These are phyloP conservation scores for Acanthosepion lycidas DNA, from an alignment of 2,888 invertebrate species.

Conservation along the genomic window DNA sequence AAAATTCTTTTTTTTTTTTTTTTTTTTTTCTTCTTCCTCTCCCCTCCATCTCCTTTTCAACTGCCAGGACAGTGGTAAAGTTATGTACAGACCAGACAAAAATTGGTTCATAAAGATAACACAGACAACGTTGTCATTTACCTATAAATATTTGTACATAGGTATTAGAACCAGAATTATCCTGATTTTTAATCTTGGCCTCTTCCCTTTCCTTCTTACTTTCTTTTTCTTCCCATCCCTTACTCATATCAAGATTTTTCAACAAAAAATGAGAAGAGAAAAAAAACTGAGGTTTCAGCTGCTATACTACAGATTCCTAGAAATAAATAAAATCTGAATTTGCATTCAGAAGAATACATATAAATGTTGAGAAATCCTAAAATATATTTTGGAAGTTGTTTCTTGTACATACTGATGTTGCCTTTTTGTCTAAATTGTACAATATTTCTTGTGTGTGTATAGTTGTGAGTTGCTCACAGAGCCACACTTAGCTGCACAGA, in stretches of 20 bases:
- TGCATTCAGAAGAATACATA: constrained; percentile 13
- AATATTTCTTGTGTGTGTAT: constrained; percentile 46
- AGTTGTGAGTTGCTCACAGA: constrained; percentile 41
- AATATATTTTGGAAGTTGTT: constrained; percentile 49
- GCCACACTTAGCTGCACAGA: not conserved
- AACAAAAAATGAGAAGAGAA: not conserved
- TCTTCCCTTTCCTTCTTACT: not conserved
- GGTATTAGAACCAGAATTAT: constrained; percentile 11
- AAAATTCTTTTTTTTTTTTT: not conserved
- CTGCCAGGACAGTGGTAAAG: constrained; percentile 23
- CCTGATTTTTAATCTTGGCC: not conserved
- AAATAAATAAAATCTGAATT: not conserved
- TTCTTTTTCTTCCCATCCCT: not conserved
- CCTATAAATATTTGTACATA: constrained; percentile 44
- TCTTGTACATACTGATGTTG: constrained; percentile 48
- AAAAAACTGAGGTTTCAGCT: constrained; percentile 2
- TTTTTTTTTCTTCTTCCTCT: not conserved
- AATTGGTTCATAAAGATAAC: constrained; percentile 43
- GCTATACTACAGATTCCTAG: not conserved
- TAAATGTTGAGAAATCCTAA: constrained; percentile 48
- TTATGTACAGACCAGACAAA: constrained; percentile 33
- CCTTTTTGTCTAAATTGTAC: constrained; percentile 46
- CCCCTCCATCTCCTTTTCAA: not conserved
- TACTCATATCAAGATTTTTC: constrained; percentile 46
- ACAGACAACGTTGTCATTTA: constrained; percentile 42